A percentile compares a stretch with the other conserved stretches of the same genome.
Conservation (phyloP, 2,113 vertebrate genomes). For the Notechis scutatus region DNA sequence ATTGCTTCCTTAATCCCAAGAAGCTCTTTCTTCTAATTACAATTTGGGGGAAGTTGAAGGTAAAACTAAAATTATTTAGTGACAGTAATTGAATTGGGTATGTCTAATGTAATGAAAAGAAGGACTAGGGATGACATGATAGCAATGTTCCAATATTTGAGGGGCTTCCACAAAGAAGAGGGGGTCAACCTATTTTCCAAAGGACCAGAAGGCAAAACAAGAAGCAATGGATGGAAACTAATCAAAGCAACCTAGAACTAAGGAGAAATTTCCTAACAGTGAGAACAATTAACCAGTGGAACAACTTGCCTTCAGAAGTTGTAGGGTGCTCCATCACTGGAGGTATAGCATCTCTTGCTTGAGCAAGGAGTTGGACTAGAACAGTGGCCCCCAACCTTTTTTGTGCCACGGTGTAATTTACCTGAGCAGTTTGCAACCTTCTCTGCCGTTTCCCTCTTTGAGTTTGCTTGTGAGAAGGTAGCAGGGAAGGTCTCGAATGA, state of each 20-base stretch:
- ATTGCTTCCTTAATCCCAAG: neutral
- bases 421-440: neutral
- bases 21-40: neutral
- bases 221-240: neutral
- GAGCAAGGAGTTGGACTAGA: neutral
- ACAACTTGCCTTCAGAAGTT: neutral
- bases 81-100: neutral
- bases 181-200: no score
- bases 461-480: neutral
- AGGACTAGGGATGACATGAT: no score
- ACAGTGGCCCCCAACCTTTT: no score
- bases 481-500: neutral
- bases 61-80: neutral
- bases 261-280: neutral
- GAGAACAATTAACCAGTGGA: neutral
- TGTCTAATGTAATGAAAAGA: no score
- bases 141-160: neutral
- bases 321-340: neutral
- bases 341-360: neutral
- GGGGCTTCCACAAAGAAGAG: neutral
- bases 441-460: neutral
- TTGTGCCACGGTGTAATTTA: neutral
- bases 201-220: neutral
- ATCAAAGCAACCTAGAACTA: neutral
- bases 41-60: neutral